phyloP scores from a whole-genome alignment of 92 coral and sea anemone genomes.

The Epizoanthus scotinus region DNA sequence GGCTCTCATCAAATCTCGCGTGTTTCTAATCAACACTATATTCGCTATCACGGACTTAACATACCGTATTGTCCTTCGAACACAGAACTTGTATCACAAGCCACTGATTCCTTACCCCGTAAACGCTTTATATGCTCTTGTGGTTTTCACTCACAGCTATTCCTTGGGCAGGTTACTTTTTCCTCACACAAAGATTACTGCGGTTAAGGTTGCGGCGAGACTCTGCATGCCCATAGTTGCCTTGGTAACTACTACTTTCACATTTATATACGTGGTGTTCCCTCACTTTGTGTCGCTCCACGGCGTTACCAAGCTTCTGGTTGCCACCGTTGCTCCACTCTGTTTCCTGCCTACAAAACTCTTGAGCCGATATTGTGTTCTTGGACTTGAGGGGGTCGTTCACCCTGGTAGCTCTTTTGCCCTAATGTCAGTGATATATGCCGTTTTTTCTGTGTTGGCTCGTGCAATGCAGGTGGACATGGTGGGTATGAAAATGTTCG shows the following conservation, averaged over 20 bases:
- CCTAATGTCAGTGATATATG: constrained; percentile 25
- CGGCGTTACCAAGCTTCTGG: constrained; percentile 8
- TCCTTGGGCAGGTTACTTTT: constrained; percentile 13
- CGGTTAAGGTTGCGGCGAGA: constrained; percentile 12
- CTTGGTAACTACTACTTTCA: background rate
- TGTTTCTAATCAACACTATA: background rate
- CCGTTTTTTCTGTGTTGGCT: constrained; percentile 1
- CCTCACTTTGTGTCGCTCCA: constrained; percentile 14
- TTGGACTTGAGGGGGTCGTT: constrained; percentile 6
- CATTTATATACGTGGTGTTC: constrained; percentile 11
- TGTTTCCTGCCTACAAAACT: constrained; percentile 23
- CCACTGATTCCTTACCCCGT: background rate
- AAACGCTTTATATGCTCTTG: background rate
- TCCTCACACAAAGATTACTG: background rate
- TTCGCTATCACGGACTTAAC: background rate
- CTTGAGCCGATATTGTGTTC: constrained; percentile 26
- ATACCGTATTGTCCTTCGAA: constrained; percentile 8
- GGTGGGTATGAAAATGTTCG: background rate
- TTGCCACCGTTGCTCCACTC: constrained; percentile 26
- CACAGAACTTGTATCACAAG: background rate
- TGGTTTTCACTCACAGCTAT: background rate
- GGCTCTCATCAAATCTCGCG: constrained; percentile 6
- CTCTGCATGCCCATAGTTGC: constrained; percentile 17
- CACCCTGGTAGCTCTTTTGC: constrained; percentile 24
- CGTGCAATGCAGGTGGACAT: constrained; percentile 34